Evolutionary conservation across 1,140 invertebrate genomes (phyloP).

Genomic region (Rhyacophila brunnea): DNA sequence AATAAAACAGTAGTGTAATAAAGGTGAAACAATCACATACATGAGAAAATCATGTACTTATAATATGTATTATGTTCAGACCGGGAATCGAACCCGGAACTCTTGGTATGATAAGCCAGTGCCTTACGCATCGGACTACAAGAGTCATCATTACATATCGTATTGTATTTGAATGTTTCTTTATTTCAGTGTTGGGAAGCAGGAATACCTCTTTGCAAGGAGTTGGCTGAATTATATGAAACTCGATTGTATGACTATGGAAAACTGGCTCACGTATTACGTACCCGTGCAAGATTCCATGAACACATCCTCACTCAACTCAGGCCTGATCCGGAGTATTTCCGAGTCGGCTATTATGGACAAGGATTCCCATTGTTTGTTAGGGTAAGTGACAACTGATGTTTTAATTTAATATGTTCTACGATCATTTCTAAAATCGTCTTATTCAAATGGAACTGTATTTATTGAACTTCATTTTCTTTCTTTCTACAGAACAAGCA

Average conservation of each 20-base stretch:
- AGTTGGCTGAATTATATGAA: constrained; percentile 87
- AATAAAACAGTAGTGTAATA: too few species aligned
- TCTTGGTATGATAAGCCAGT: too few species aligned
- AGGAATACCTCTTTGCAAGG: constrained; percentile 89
- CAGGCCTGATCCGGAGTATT: constrained; percentile 92
- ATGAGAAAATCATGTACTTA: too few species aligned
- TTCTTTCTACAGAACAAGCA: constrained; percentile 79
- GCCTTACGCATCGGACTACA: too few species aligned
- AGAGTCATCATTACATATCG: neutral
- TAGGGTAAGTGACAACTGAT: constrained; percentile 64
- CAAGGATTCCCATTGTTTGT: constrained; percentile 91
- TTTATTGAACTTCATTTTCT: too few species aligned
- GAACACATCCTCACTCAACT: constrained; percentile 87
- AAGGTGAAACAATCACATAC: too few species aligned
- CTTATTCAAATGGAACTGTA: too few species aligned
- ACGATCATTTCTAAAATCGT: too few species aligned
- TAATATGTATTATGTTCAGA: too few species aligned
- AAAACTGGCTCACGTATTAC: constrained; percentile 80
- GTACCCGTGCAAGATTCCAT: constrained; percentile 84
- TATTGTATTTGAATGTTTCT: neutral
- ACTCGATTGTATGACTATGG: constrained; percentile 87
- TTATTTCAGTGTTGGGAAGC: constrained; percentile 86
- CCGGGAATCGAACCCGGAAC: too few species aligned
- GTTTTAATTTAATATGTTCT: too few species aligned
- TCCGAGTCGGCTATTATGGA: constrained; percentile 95